Evolutionary conservation across 1,140 invertebrate species (phyloP), one percentile per base, ranked within the genome.

Genomic region (Luehdorfia chinensis): DNA sequence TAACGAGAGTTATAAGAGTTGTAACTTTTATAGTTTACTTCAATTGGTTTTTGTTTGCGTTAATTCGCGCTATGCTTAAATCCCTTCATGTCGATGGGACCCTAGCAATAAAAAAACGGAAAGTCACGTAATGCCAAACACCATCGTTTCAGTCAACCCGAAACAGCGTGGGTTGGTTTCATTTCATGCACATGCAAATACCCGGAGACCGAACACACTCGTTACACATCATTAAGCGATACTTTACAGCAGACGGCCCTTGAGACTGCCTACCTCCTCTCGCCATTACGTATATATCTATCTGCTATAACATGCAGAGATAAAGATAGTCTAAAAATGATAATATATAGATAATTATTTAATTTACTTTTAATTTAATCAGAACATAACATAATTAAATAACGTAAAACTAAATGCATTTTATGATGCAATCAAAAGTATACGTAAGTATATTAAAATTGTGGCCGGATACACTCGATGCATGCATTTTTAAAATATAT

Each of bases 161-260:
- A 31, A 6, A 13, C 30, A 31, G 6, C 43, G 16, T 46, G 41
- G 28, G 34, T 37, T 34, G 19, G 50, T 51, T 57, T 57, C 46
- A 53, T 66, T 68, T 55, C 69, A 59, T 65, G 61, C 68, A 66
- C 56, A 60, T 62, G 64, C 64, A 54, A 70, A 50, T 70, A 57
- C 57, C 56, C 61, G 45, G 66, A 62, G 71, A 77, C 70, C 71
- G 64, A 43, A 43, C 37, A 21, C 63, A 62, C 74, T 80, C 70
- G 78, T 83, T 85, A 80, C 80, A 81, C 78, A 74, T 85, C 80
- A 85, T 85, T 85, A 85, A 79, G 78, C 80, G 75, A 85, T 85
- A 85, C 78, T 85, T 85, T 85, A 75, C 70, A 66, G 81, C 78
- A 85, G 81, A 85, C 78, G 81, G 76, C 70, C 61, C 81, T 85